Conservation (phyloP, 2,797 vertebrate species). For the Bryconaethiops microstoma region DNA sequence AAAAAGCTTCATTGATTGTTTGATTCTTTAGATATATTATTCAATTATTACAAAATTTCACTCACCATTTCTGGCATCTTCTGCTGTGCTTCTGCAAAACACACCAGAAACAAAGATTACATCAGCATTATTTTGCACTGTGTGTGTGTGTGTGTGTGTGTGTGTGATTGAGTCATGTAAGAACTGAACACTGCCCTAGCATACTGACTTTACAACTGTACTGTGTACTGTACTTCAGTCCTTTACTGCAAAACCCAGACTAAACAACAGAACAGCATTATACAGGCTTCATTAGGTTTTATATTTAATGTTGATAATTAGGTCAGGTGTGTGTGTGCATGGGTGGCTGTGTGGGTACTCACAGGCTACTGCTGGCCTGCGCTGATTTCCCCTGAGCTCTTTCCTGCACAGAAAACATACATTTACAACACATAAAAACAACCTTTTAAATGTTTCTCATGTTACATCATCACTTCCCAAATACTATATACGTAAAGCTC, state of each 20-base stretch:
- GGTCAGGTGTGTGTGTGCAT: not conserved
- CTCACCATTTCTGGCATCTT: conserved; percentile 27
- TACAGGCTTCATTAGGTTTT: no score
- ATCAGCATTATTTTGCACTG: not conserved
- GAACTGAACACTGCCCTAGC: no score
- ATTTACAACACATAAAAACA: not conserved
- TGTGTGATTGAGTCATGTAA: not conserved
- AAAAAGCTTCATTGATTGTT: no score
- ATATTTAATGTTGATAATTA: not conserved
- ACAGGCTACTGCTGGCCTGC: conserved; percentile 86
- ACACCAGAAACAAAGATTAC: not conserved
- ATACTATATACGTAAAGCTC: no score
- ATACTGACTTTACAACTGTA: no score
- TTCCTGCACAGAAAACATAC: conserved; percentile 78
- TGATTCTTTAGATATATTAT: no score
- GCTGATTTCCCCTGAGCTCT: conserved; percentile 88
- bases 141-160: not conserved
- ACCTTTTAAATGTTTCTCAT: no score
- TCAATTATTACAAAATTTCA: not conserved
- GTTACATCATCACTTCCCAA: no score
- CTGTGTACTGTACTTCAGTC: no score
- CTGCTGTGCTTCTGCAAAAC: conserved; percentile 6
- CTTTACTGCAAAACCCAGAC: no score
- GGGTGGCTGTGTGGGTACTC: conserved; percentile 70
- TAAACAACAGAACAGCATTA: no score